Base-by-base conservation (phyloP, 1,140 invertebrate genomes). In the Branchinecta lynchi region DNA sequence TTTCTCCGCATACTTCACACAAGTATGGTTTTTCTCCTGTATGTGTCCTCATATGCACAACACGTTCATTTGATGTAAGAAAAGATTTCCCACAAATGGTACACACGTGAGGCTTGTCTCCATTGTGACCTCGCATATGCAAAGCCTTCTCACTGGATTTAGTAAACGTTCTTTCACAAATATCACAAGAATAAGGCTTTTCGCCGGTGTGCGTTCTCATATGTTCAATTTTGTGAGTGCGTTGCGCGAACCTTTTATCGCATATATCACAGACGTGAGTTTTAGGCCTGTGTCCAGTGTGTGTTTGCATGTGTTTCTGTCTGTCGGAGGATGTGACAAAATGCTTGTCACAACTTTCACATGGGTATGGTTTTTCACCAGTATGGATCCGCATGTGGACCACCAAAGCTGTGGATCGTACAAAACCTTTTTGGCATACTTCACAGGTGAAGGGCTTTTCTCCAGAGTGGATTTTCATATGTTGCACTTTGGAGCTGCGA, bases 121-220 rank as follows among this genome's bases (percentile, higher is more conserved):
- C 83, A 68, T 81, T 80, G 73, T 87, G 85, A 45, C 84, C 77
- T n/a, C 85, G 78, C 8, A 82, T 80, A 72, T 87, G 86, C 77
- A 92, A 92, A 43, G 90, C 83, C 65, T 92, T 78, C 65, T 90
- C 90, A 78, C 92, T 92, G 67, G 86, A 80, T 73, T 92, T 89
- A 70, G 85, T 84, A 76, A 93, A 93, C 43, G 86, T 83, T 68
- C 87, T 79, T 15, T 83, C 81, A 73, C 90, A 93, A 71, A 88
- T 81, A 51, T 77, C 82, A 75, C 90, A 93, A 0, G 74, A 86
- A 75, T 70, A 74, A 74, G 69, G 73, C 80, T 82, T 72, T 84
- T 84, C 51, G 17, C 80, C 81, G 69, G 81, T 84, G 72, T 83
- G 82, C 46, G 82, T 84, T 73, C 81, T 82, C 3, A 81, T 84